A percentile compares a stretch with the other conserved stretches of the same genome.
Conservation (phyloP, 2,113 vertebrate genomes). For the Sturnus vulgaris region DNA sequence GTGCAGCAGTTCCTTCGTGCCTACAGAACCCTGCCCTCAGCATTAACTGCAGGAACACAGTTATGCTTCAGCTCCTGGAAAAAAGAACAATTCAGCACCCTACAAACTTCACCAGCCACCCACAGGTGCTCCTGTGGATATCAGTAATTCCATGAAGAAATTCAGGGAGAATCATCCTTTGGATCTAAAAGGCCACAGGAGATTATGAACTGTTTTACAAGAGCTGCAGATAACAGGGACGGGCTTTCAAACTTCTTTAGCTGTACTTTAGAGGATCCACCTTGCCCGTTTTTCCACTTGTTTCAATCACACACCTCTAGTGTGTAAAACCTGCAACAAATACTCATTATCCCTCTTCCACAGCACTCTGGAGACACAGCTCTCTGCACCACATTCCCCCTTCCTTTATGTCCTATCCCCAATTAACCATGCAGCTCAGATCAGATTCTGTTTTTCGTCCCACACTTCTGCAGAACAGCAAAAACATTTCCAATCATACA, state of each 20-base stretch:
- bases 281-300: not conserved
- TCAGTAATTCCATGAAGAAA: not conserved
- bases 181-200: not conserved
- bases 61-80: accelerated
- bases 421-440: not conserved
- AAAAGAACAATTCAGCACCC: not conserved
- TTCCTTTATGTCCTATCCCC: not conserved
- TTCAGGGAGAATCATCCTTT: not conserved
- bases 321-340: not conserved
- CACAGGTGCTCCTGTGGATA: not conserved
- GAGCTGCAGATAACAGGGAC: not conserved
- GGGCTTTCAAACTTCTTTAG: not conserved
- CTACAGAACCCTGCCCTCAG: not conserved
- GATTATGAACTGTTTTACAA: not conserved
- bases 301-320: not conserved
- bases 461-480: not conserved
- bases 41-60: not conserved
- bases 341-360: not conserved
- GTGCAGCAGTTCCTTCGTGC: not conserved
- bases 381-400: not conserved
- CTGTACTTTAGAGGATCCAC: not conserved
- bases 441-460: not conserved
- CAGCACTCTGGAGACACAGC: not conserved
- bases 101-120: not conserved
- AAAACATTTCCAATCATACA: not conserved